phyloP scores from a whole-genome alignment of 2,797 vertebrate genomes.

The Malurus splendens region DNA sequence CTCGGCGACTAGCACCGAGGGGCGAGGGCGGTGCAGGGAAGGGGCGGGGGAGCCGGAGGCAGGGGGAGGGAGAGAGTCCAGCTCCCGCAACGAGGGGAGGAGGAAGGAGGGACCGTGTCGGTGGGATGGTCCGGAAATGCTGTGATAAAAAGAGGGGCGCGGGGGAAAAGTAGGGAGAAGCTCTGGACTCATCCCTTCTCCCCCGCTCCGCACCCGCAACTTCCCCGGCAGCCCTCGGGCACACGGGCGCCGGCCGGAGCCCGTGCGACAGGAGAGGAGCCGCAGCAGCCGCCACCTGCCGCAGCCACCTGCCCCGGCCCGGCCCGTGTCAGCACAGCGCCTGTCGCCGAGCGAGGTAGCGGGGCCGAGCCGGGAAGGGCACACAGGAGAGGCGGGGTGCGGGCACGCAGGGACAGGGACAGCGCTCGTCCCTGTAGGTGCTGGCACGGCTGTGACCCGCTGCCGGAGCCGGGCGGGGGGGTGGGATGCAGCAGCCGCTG shows the following conservation, averaged over 20 bases:
- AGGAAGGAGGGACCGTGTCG: constrained; percentile 37
- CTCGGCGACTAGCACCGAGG: background rate
- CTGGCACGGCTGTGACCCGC: background rate
- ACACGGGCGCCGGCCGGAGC: background rate
- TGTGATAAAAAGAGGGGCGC: constrained; percentile 62
- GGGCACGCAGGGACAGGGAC: background rate
- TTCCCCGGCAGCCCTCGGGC: background rate
- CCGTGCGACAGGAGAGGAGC: background rate
- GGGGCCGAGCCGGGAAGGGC: background rate
- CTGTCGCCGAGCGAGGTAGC: background rate
- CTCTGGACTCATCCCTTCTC: background rate
- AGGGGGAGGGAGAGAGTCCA: background rate
- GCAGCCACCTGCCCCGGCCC: background rate
- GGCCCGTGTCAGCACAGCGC: background rate
- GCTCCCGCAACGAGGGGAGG: constrained; percentile 18
- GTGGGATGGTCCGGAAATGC: constrained; percentile 69
- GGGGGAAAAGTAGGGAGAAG: constrained; percentile 35
- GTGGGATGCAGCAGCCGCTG: background rate
- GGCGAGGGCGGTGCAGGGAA: background rate
- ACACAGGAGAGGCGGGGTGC: background rate
- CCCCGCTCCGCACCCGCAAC: background rate
- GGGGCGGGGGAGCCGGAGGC: background rate
- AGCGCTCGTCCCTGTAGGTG: background rate
- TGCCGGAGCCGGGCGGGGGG: background rate
- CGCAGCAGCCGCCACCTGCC: background rate